phyloP scores from a whole-genome alignment of 2,113 vertebrate species.

The Tychaedon coryphoeus region DNA sequence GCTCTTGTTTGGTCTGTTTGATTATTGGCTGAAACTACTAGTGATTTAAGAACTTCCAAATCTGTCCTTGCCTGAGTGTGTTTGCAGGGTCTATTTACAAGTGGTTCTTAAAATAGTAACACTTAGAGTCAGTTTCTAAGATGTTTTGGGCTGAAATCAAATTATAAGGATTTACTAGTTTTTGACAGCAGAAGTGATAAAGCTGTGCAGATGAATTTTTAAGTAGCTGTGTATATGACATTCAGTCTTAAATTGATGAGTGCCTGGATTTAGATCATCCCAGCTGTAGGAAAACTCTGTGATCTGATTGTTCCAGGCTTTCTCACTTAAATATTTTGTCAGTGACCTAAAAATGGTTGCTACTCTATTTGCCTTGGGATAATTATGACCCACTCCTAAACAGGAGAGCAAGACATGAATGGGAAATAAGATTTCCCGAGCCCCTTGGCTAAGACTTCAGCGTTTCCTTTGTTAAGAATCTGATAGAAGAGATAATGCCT shows the following conservation, averaged over 20 bases:
- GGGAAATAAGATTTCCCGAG: neutral
- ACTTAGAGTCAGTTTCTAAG: slow-evolving; percentile 30
- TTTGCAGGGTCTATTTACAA: slow-evolving; percentile 52
- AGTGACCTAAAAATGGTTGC: slow-evolving; percentile 29
- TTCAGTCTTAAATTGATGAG: slow-evolving; percentile 16
- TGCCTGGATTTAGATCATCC: slow-evolving; percentile 40
- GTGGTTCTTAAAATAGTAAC: slow-evolving; percentile 64
- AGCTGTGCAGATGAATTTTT: slow-evolving; percentile 51
- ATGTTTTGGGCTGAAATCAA: slow-evolving; percentile 60
- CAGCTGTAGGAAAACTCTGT: slow-evolving; percentile 3
- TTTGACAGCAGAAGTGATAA: slow-evolving; percentile 68
- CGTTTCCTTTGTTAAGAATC: neutral
- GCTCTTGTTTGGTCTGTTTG: slow-evolving; percentile 25
- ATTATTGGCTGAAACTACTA: slow-evolving; percentile 47
- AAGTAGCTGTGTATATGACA: slow-evolving; percentile 52
- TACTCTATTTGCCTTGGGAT: neutral
- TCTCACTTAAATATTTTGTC: slow-evolving; percentile 8
- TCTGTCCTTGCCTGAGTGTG: slow-evolving; percentile 19
- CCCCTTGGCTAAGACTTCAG: neutral
- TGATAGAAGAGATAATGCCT: neutral
- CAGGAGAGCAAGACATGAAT: neutral
- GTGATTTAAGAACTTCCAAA: slow-evolving; percentile 29
- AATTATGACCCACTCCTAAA: neutral
- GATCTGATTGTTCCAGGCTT: slow-evolving; percentile 37
- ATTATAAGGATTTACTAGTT: slow-evolving; percentile 62